Evolutionary conservation across 2,113 vertebrate genomes (phyloP), one percentile per base, ranked within the genome.

Genomic region (Ageneiosus marmoratus): DNA sequence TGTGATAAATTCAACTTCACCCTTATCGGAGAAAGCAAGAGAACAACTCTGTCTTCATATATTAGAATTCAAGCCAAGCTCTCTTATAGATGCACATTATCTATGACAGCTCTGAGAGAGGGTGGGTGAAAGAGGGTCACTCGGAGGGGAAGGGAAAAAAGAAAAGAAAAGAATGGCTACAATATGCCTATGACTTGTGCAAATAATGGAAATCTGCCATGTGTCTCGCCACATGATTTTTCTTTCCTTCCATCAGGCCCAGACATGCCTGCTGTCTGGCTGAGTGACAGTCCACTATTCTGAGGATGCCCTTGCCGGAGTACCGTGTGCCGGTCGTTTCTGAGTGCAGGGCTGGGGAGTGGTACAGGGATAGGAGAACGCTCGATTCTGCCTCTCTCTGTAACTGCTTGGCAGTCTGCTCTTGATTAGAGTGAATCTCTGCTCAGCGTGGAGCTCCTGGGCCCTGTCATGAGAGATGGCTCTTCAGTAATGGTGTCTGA

Each of bases 401-500:
- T 92, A 92, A 93, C 90, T 55, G 87, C 87, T 89, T 89, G 89
- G 90, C 91, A 92, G 93, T 91, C 90, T 88, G 79, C 90, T 92
- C 91, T 91, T 94, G 91, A 93, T 92, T 91, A 92, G 92, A 90
- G 86, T 84, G 84, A 82, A 58, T 80, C 80, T 63, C 89, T 92
- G 89, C 91, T 90, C 20, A 78, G 73, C 84, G 88, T 91, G 87
- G 58, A 70, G 88, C 89, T 92, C 90, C 79, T 48, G 58, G 65
- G 88, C 88, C 63, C 48, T 91, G 88, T 90, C 90, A 83, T 88
- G 50, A 81, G 92, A 92, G 91, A 93, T 88, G 75, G 81, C 87
- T 94, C 83, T 88, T 88, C 89, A 82, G 90, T 93, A 92, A 94
- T 92, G 85, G 88, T 90, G 91, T 91, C 92, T 94, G 92, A 92